Evolutionary conservation across 2,797 vertebrate genomes (phyloP), one percentile per base, ranked within the genome.

Genomic region (Onychomys leucogaster): DNA sequence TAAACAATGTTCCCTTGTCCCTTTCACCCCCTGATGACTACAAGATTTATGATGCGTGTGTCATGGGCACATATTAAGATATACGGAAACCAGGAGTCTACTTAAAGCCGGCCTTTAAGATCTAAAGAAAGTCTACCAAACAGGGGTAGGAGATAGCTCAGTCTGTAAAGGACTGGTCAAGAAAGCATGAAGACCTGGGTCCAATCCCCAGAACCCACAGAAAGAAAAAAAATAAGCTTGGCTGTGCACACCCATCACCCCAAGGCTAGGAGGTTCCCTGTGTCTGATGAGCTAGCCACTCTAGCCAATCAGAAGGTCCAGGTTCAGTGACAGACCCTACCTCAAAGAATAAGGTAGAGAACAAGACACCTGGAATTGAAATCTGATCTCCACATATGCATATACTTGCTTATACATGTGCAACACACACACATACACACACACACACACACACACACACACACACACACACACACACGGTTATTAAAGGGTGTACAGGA

Each of bases 21-120:
- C 49, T 37, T 94, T 88, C 80, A 96, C 84, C 85, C 97, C 84
- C 90, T 97, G 93, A 95, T 91, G 87, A 81, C 88, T 94, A 82
- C 80, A 83, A 88, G 84, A 97, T 94, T 97, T 92, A 94, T 80
- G 92, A 82, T 5, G 6, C 41, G 73, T 52, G 1, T 71, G 88
- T 94, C 88, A 78, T n/a, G 94, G 84, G 75, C 12, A 69, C 55
- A 65, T 34, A 96, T 69, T 91, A 91, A 93, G 91, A 96, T 57
- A 95, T 87, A 93, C 65, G 29, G 95, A 94, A 91, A 88, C 5
- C 5, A 63, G 55, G 9, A 76, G 27, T 41, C 61, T 65, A 78
- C 94, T 69, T 65, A 85, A 91, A 95, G 49, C 41, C 69, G 46
- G 71, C 2, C 89, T 87, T 73, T 7, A 43, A 41, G 77, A 34